These are phyloP conservation scores for Sebastes trivittatus DNA, from an alignment of 2,797 vertebrate genomes.

Conservation along the genomic window DNA sequence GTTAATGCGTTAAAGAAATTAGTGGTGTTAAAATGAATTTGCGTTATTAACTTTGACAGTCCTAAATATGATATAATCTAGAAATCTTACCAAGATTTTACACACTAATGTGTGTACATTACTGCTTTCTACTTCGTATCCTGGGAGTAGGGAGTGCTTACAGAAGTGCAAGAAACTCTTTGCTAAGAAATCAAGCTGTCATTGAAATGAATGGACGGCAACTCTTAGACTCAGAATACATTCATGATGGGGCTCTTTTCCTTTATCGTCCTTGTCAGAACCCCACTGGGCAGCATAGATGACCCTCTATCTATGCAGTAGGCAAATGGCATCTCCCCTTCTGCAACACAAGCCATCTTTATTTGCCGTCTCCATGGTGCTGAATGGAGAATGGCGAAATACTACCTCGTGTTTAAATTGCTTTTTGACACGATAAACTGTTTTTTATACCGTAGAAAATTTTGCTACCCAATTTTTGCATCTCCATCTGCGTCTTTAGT, in stretches of 20 bases:
- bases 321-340: background rate
- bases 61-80: too few relatives aligned
- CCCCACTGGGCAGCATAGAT: background rate
- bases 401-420: background rate
- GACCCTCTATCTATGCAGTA: background rate
- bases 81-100: background rate
- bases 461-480: background rate
- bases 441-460: background rate
- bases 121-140: background rate
- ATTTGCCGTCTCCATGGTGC: slow-evolving; percentile 1
- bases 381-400: background rate
- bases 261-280: background rate
- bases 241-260: background rate
- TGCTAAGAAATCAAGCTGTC: background rate
- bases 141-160: background rate
- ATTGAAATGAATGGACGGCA: background rate
- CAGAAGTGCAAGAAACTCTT: background rate
- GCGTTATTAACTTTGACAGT: too few relatives aligned
- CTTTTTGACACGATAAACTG: background rate
- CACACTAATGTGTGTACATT: background rate
- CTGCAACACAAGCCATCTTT: background rate
- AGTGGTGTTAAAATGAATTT: too few relatives aligned
- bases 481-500: background rate
- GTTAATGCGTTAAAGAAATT: too few relatives aligned
- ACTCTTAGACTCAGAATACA: background rate